Conservation (phyloP, 2,888 invertebrate genomes). For the Chaitophorus viminalis region DNA sequence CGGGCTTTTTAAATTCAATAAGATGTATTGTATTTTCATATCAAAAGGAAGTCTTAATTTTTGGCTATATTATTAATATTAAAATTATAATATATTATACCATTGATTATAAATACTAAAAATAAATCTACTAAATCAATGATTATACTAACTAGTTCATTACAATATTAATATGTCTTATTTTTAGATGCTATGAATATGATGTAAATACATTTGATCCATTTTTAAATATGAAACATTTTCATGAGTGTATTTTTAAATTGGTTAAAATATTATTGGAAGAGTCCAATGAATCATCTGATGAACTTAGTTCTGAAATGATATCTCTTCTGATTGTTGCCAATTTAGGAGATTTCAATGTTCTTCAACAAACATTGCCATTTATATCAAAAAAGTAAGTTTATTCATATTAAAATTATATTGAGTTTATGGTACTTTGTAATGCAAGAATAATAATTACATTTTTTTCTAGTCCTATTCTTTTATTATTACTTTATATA, state of each 20-base stretch:
- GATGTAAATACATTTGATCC: slow-evolving; percentile 74
- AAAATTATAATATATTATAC: too few species aligned
- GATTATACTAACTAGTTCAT: not conserved
- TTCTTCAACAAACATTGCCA: slow-evolving; percentile 43
- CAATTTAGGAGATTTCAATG: slow-evolving; percentile 50
- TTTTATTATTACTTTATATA: too few species aligned
- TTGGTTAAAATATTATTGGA: slow-evolving; percentile 22
- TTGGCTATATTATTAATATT: too few species aligned
- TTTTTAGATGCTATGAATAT: slow-evolving; percentile 73
- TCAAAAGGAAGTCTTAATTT: too few species aligned
- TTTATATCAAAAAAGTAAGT: slow-evolving; percentile 61
- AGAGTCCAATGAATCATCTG: slow-evolving; percentile 1
- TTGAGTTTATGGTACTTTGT: not conserved
- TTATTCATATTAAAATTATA: slow-evolving; percentile 9
- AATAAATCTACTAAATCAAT: too few species aligned
- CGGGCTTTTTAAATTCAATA: too few species aligned
- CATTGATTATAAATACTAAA: too few species aligned
- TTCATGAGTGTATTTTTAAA: slow-evolving; percentile 54
- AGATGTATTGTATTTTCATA: too few species aligned
- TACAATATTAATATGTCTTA: not conserved
- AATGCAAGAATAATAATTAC: too few species aligned
- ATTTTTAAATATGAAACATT: slow-evolving; percentile 66
- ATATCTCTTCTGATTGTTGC: slow-evolving; percentile 47
- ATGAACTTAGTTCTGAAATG: slow-evolving; percentile 49
- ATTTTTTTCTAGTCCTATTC: too few species aligned